Evolutionary conservation across 2,888 invertebrate species (phyloP), one percentile per base, ranked within the genome.

Genomic region (Dryococelus australis): DNA sequence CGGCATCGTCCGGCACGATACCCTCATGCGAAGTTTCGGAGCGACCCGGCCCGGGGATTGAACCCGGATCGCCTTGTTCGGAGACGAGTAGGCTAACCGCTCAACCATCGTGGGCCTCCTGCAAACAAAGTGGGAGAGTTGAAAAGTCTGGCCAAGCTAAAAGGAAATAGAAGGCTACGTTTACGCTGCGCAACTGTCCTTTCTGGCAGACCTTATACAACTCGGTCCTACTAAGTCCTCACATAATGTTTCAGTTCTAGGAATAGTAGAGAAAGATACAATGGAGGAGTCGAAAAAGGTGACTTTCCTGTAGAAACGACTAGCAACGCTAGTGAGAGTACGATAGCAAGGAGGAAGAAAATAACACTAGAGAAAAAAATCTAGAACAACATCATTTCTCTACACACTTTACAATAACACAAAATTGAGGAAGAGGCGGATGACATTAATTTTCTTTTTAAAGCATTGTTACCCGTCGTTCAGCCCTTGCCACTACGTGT

Each of bases 401-500:
- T 79, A 27, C 79, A 79, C 6, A 8, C 79, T 79, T 10, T 79
- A 79, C 6, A 79, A 79, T 10, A 10, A 79, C 20, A 79, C 6
- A 79, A 26, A 79, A 16, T 79, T 26, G 20, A 79, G 20, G 16
- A 79, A 26, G 79, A 79, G 27, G 47, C 9, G 9, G 47, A 47
- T 47, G 6, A 9, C 47, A 47, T 47, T 47, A 47, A 47, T 47
- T 79, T 79, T 79, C n/a, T n/a, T 26, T 10, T 10, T 10, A 79
- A 79, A 79, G 6, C 6, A 79, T 16, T 79, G 8, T 79, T 79
- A 79, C 20, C 79, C 79, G 8, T 79, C 20, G 24, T 79, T 79
- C 79, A 79, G 79, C 24, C 79, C 27, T 79, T 79, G 79, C 79
- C 79, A 79, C 79, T 79, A 79, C 20, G 16, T 79, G 79, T 10